A percentile compares a stretch with the other conserved stretches of the same genome.
These are phyloP conservation scores for Podocnemis expansa DNA, from an alignment of 2,113 vertebrate species.

Conservation along the genomic window DNA sequence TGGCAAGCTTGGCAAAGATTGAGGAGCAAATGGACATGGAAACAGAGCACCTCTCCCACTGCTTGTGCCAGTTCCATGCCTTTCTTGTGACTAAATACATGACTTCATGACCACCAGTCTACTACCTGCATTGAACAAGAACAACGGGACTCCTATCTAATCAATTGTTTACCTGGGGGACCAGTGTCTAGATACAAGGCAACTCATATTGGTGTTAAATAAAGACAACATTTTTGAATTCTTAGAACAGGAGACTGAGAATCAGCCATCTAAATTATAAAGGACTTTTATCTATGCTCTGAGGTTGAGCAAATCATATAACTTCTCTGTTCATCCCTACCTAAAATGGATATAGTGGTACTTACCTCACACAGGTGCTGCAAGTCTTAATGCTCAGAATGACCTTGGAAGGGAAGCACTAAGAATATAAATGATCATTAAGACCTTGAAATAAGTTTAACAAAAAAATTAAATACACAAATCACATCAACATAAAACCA, in stretches of 20 bases:
- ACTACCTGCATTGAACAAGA: not conserved
- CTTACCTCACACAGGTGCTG: not conserved
- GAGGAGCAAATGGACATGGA: not conserved
- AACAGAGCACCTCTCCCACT: not conserved
- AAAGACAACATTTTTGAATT: not conserved
- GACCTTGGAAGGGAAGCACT: not conserved
- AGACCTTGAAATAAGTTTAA: not conserved
- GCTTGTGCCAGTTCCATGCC: not conserved
- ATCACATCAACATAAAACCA: not conserved
- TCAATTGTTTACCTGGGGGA: conserved; percentile 38
- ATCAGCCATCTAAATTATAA: not conserved
- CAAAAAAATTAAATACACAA: not conserved
- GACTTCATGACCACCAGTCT: not conserved
- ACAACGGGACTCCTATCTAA: conserved; percentile 10
- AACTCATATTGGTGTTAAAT: not conserved
- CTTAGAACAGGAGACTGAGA: not conserved
- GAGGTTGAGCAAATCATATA: conserved; percentile 35
- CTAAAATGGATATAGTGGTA: conserved; percentile 18
- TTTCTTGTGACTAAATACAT: not conserved
- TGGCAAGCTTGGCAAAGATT: not conserved
- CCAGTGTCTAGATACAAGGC: not conserved
- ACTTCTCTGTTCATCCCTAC: not conserved
- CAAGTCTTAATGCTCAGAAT: not conserved
- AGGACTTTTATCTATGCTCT: not conserved
- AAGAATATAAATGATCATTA: not conserved